These are phyloP conservation scores for Perca schrenkii DNA, from an alignment of 2,113 vertebrate genomes.

Conservation along the genomic window DNA sequence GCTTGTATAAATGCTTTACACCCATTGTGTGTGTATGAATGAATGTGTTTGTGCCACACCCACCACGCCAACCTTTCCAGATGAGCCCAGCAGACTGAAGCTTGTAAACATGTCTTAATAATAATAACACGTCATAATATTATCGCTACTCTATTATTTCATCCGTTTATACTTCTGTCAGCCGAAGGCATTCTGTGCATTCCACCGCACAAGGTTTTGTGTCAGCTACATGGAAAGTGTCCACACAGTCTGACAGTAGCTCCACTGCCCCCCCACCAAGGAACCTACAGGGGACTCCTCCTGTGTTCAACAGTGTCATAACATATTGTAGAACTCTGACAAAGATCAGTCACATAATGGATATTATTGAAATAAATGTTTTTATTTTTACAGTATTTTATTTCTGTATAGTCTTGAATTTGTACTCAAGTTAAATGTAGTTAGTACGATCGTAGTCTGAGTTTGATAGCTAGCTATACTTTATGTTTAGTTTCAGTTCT, in stretches of 20 bases:
- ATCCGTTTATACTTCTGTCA: conserved; percentile 55
- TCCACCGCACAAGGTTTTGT: conserved; percentile 38
- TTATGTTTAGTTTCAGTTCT: not conserved
- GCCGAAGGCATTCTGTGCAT: conserved; percentile 61
- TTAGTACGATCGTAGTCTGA: too few relatives aligned
- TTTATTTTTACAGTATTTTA: not conserved
- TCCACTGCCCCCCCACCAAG: not conserved
- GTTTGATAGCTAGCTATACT: not conserved
- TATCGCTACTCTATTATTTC: conserved; percentile 56
- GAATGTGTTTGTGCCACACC: conserved; percentile 31
- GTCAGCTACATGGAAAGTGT: conserved; percentile 13
- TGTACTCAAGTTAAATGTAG: not conserved
- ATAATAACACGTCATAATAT: too few relatives aligned
- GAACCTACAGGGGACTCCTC: not conserved
- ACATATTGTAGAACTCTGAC: not conserved
- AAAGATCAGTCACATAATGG: not conserved
- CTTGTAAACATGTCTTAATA: conserved; percentile 36
- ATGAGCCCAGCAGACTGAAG: conserved; percentile 56
- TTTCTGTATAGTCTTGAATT: too few relatives aligned
- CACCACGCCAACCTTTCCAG: conserved; percentile 50
- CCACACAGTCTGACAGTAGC: conserved; percentile 12
- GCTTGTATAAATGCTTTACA: not conserved
- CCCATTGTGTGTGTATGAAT: conserved; percentile 22
- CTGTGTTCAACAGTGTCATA: conserved; percentile 11
- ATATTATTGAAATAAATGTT: not conserved